Base-by-base conservation (phyloP, 2,113 vertebrate species). In the Cyprinodon tularosa region DNA sequence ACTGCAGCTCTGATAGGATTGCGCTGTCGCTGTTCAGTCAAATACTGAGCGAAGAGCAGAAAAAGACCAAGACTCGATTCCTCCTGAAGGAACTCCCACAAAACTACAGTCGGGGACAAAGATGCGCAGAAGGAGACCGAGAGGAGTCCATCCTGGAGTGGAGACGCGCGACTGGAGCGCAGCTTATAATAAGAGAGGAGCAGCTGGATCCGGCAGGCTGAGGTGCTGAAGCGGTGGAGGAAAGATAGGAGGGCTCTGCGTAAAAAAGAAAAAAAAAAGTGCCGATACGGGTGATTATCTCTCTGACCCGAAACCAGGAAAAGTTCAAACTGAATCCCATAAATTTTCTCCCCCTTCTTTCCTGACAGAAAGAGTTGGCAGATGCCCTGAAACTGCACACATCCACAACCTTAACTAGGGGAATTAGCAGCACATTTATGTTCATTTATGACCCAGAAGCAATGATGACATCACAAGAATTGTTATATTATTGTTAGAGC, bases 191-290 rank as follows among this genome's bases (percentile, higher is more conserved):
- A 9, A 42, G 66, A 71, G 66, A 68, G 72, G 14, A 65, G 50
- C 29, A 40, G 65, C 76, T 66, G 37, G 78, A 91, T 95, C 92
- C 90, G 85, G 91, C 83, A 82, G 85, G 91, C 82, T 80, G 75
- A 88, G 63, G 61, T 83, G 77, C 89, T 72, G 42, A 65, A 88
- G 90, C n/a, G 90, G 76, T 13, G 61, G 76, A 37, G 13, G 39
- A 37, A 85, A 44, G 91, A 77, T 88, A 78, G 64, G 45, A 90
- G 80, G 89, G 81, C 64, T 79, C 6, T 83, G 1, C 76, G 63
- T 85, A 81, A 76, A 80, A 78, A 61, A 61, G 81, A 81, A 86
- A 81, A 76, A 80, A 78, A 61, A 61, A 80, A 80, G 88, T 45
- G 4, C 59, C 39, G 59, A 62, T 70, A 67, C 76, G 65, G 63